These are phyloP conservation scores for Carduelis carduelis DNA, from an alignment of 2,797 vertebrate species.

Conservation along the genomic window DNA sequence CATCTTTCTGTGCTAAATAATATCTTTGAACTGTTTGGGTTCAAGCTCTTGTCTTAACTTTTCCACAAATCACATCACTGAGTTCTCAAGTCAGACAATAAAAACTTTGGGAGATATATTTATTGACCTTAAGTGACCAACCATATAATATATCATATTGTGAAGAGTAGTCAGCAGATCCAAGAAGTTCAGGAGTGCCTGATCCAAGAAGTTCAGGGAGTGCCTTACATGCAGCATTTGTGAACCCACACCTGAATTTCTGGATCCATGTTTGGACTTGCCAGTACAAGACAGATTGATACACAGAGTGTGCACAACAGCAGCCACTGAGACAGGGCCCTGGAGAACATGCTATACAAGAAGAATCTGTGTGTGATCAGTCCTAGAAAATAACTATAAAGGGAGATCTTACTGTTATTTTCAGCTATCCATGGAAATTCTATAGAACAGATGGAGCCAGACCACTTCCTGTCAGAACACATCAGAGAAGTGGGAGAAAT, in stretches of 20 bases:
- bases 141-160: background rate
- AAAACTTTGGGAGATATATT: background rate
- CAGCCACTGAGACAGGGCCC: background rate
- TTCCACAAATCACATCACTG: background rate
- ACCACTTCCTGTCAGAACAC: background rate
- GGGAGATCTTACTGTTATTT: background rate
- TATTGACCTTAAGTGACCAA: background rate
- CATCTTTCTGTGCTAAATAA: background rate
- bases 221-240: background rate
- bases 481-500: background rate
- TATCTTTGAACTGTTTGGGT: background rate
- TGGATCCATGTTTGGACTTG: background rate
- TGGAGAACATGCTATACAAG: background rate
- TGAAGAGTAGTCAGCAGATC: background rate
- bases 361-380: background rate
- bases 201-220: background rate
- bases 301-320: background rate
- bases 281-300: background rate
- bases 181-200: background rate
- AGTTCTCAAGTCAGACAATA: background rate
- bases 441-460: background rate
- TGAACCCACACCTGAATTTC: background rate
- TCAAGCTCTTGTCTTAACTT: background rate
- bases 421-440: background rate
- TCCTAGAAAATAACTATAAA: background rate